Conservation (phyloP, 23 tunicate genomes). For the Halocynthia roretzi region DNA sequence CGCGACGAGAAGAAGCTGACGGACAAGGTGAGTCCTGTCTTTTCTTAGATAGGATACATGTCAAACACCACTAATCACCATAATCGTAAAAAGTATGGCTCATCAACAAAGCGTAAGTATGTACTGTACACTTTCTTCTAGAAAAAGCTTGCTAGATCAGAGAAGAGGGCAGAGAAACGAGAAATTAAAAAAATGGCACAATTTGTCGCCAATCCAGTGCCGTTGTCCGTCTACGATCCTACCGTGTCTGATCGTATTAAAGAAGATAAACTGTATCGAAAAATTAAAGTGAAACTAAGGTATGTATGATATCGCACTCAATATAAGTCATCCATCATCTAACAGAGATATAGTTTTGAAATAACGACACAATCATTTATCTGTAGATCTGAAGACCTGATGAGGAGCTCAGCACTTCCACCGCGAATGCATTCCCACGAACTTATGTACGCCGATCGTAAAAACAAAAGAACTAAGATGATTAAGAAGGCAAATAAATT, state of each 20-base stretch:
- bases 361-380: neutral
- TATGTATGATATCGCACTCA: neutral
- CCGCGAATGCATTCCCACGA: constrained; percentile 69
- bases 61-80: neutral
- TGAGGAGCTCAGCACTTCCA: constrained; percentile 45
- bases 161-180: constrained; percentile 16
- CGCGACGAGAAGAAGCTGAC: constrained; percentile 30
- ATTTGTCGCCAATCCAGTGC: constrained; percentile 57
- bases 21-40: constrained; percentile 23
- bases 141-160: constrained; percentile 24
- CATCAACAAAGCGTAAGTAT: too few relatives aligned
- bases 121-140: neutral
- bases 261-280: constrained; percentile 63
- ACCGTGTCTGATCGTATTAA: constrained; percentile 30
- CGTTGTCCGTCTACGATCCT: constrained; percentile 36
- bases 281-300: constrained; percentile 65
- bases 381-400: constrained; percentile 58
- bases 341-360: neutral
- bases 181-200: constrained; percentile 29
- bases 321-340: neutral
- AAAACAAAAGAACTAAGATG: constrained; percentile 23
- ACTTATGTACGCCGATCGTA: constrained; percentile 27
- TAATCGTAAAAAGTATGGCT: too few relatives aligned
- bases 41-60: neutral
- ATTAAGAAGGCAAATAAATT: constrained; percentile 22